Conservation (phyloP, 2,888 invertebrate species). For the Fragum fragum region DNA sequence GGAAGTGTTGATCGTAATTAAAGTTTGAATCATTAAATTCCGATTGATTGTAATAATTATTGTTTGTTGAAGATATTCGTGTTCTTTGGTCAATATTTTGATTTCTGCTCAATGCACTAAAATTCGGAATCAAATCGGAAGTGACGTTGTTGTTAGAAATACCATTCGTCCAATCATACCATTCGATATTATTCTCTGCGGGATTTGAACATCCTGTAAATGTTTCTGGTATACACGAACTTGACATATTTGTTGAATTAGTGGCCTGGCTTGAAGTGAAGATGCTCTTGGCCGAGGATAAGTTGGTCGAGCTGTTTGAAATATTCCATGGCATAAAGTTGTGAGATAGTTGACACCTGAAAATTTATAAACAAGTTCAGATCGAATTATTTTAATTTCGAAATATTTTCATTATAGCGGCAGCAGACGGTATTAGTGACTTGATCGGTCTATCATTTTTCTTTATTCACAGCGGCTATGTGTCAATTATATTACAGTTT, state of each 20-base stretch:
- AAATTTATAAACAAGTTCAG: too few relatives aligned
- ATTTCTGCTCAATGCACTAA: constrained; percentile 23
- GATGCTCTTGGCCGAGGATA: background rate
- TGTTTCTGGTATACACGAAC: background rate
- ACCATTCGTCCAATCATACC: constrained; percentile 37
- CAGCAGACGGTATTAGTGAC: too few relatives aligned
- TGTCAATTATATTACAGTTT: too few relatives aligned
- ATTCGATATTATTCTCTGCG: constrained; percentile 33
- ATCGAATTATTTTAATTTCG: too few relatives aligned
- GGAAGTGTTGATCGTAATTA: background rate
- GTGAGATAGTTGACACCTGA: background rate
- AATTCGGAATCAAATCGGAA: constrained; percentile 7
- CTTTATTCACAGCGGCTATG: too few relatives aligned
- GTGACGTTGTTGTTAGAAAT: background rate
- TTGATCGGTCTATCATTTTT: too few relatives aligned
- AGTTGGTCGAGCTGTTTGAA: background rate
- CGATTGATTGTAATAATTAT: background rate
- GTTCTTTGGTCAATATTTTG: constrained; percentile 15
- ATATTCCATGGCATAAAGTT: constrained; percentile 5
- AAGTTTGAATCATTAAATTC: background rate
- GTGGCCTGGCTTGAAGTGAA: background rate
- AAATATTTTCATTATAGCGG: too few relatives aligned
- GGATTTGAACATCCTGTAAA: constrained; percentile 22
- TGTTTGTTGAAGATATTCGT: background rate
- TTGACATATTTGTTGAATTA: background rate